These are phyloP conservation scores for Steinernema scapterisci DNA, from an alignment of 2,888 invertebrate species.

Conservation along the genomic window DNA sequence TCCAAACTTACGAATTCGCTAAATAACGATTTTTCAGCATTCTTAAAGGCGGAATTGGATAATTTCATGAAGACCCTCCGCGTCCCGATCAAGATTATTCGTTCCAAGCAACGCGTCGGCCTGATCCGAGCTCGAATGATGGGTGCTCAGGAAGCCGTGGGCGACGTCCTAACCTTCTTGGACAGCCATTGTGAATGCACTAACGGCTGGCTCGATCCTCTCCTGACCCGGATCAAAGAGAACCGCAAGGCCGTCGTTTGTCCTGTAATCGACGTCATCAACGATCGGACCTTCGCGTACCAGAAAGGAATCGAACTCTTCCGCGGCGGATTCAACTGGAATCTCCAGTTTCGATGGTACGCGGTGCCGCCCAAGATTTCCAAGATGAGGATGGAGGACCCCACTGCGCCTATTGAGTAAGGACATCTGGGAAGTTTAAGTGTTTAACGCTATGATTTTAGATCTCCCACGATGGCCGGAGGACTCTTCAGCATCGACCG, in stretches of 20 bases:
- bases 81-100: slow-evolving; percentile 78
- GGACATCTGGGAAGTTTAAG: slow-evolving; percentile 29
- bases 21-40: too few species aligned
- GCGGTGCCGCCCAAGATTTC: slow-evolving; percentile 67
- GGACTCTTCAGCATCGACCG: slow-evolving; percentile 87
- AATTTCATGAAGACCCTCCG: slow-evolving; percentile 45
- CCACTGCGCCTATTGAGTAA: slow-evolving; percentile 75
- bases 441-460: slow-evolving; percentile 25
- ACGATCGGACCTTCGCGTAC: slow-evolving; percentile 93
- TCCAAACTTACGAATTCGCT: not conserved
- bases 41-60: slow-evolving; percentile 55
- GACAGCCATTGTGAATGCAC: slow-evolving; percentile 98
- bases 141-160: slow-evolving; percentile 89
- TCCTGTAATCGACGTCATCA: slow-evolving; percentile 90
- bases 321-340: slow-evolving; percentile 98
- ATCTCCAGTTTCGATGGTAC: slow-evolving; percentile 87
- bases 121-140: slow-evolving; percentile 90
- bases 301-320: slow-evolving; percentile 87
- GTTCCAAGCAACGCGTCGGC: slow-evolving; percentile 90
- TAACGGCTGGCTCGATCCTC: slow-evolving; percentile 96
- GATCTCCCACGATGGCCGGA: slow-evolving; percentile 89
- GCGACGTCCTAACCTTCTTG: slow-evolving; percentile 89
- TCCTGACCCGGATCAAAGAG: slow-evolving; percentile 86
- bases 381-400: slow-evolving; percentile 71
- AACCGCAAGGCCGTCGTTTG: slow-evolving; percentile 79